Base-by-base conservation (phyloP, 2,113 vertebrate genomes). In the Fregetta grallaria region DNA sequence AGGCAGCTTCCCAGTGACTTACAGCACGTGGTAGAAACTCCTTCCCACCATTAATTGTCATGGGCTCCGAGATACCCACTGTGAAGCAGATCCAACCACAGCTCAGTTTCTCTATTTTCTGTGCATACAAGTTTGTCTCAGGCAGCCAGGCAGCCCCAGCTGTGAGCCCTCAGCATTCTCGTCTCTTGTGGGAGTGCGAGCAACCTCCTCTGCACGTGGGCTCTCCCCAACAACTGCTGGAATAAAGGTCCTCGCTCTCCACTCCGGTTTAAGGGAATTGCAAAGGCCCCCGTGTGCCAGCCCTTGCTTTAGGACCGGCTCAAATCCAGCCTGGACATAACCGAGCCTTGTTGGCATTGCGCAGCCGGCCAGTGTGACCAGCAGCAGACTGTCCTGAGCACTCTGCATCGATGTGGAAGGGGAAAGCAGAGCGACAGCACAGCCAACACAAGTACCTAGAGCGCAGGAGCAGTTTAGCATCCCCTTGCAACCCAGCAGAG, bases 391-490 rank as follows among this genome's bases (percentile, higher is more conserved):
- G 44, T 56, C 26, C 80, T 4, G 56, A 20, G 76, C 0, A 0
- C 49, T 29, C 38, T 17, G 65, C 40, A 20, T 0, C 3, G 2
- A 9, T 0, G 1, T 23, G n/a, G 38, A 12, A 50, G 30, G 18
- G n/a, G 32, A 34, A 27, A 76, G 47, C 73, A 32, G 42, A 47
- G 56, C 2, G 0, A 38, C 13, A 32, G 75, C 50, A 53, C 2
- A 20, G 32, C 17, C 68, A 17, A 29, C 40, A 20, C 45, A 15
- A 18, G 6, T 7, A 12, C 15, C 36, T 6, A 4, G 6, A 53
- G 63, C 1, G 1, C 34, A 34, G 63, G 44, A 40, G 73, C 73
- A 70, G 42, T 42, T 53, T 19, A 22, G n/a, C 21, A 14, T 11
- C 7, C 11, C 61, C 17, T 47, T 15, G 80, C 27, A 67, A 15